Evolutionary conservation across 1,140 invertebrate species (phyloP), one percentile per base, ranked within the genome.

Genomic region (Samia ricini): DNA sequence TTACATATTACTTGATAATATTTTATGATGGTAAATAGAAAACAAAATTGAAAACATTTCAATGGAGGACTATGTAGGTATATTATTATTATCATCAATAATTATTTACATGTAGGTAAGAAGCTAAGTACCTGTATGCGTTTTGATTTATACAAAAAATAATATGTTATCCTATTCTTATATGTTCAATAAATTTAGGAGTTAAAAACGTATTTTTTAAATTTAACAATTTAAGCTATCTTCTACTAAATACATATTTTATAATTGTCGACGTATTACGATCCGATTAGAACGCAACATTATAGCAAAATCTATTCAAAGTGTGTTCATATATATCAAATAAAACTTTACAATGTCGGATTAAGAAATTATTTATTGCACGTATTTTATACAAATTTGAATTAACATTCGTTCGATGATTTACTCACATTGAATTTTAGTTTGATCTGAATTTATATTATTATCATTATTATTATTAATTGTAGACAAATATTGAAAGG

Each of bases 41-140:
- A 55, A 55, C 20, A 24, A 20, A 12, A n/a, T 55, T 55, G 24
- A 24, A 55, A 42, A 55, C 24, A 23, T 55, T 4, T 6, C 20
- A 7, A 55, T 24, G 5, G 12, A n/a, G 20, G n/a, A 55, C n/a
- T n/a, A n/a, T n/a, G 52, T 52, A 52, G 10, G 22, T 52, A 29
- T n/a, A n/a, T n/a, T n/a, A n/a, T n/a, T n/a, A n/a, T 29, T 10
- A 29, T 8, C 10, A 29, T 42, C n/a, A 57, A 59, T 56, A 59
- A 66, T 58, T 71, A 75, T 75, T 68, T 75, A 75, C 70, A 75
- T 60, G 49, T 54, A 61, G 4, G 26, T 29, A 21, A 59, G 19
- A 22, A 33, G 50, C 61, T 67, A 58, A 55, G 36, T 66, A 60
- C 60, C 50, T 51, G 56, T 59, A 36, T 54, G 56, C 60, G 19